Conservation (phyloP, 2,797 vertebrate species). For the Esox masquinongy region DNA sequence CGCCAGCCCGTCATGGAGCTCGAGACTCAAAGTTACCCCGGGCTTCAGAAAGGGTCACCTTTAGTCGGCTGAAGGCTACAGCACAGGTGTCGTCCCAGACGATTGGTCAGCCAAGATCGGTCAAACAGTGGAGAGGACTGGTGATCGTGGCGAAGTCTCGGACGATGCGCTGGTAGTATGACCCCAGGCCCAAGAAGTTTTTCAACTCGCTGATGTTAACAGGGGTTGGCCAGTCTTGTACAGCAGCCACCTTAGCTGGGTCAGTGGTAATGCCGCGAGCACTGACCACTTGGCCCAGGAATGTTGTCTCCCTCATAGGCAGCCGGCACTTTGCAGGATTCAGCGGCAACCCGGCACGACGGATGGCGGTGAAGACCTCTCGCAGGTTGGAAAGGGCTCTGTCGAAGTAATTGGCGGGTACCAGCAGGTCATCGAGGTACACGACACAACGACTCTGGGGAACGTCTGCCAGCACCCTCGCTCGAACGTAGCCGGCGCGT, state of each 20-base stretch:
- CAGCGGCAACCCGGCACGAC: not conserved
- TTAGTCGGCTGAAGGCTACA: not conserved
- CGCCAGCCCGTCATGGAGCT: not conserved
- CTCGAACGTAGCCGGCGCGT: constrained; percentile 9
- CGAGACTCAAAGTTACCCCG: not conserved
- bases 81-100: not conserved
- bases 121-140: constrained; percentile 2
- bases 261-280: not conserved
- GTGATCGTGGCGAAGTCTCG: constrained; percentile 9
- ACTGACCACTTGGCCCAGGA: constrained; percentile 20
- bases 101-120: not conserved
- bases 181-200: constrained; percentile 17
- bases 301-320: not conserved
- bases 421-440: constrained; percentile 29
- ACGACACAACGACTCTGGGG: constrained; percentile 23
- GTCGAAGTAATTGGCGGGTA: constrained; percentile 10
- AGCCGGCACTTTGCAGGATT: constrained; percentile 17
- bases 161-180: constrained; percentile 11
- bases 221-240: constrained; percentile 10
- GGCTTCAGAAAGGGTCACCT: not conserved
- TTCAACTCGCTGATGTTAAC: not conserved
- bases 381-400: constrained; percentile 6
- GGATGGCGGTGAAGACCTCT: constrained; percentile 3
- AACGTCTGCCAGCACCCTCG: constrained; percentile 10
- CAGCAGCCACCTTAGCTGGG: not conserved